Base-by-base conservation (phyloP, 2,888 invertebrate genomes). In the Resseliella maxima region DNA sequence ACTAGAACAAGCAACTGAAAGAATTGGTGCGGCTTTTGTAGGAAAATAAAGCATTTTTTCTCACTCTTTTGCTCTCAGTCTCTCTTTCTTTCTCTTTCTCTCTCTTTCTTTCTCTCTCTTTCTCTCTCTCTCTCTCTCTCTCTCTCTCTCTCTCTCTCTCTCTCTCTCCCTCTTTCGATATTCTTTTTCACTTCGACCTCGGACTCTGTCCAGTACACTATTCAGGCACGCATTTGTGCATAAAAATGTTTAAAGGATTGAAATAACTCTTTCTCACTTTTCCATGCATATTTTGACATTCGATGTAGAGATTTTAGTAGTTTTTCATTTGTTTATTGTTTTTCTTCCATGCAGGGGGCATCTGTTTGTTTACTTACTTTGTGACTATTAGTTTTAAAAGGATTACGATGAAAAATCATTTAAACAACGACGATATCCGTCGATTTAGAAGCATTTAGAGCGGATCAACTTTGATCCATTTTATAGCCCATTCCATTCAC, bases 301-400 rank as follows among this genome's bases (percentile, higher is more conserved):
- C 24, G 24, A 10, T 83, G 83, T 10, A 38, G 8, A 38, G 83
- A 83, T 36, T 83, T 36, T 83, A n/a, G n/a, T 83, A 83, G 38
- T 38, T 83, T 36, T n/a, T n/a, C n/a, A n/a, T n/a, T 83, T 83
- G 83, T 83, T 83, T 83, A 83, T 83, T 83, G 38, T 83, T 83
- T 38, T 83, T 72, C 15, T 83, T 72, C 31, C n/a, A 36, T 8
- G 81, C 81, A 3, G 18, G 10, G n/a, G 36, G 36, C 36, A 1
- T 2, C 12, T 38, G 38, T 83, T 83, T 83, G 38, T 83, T 83
- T 83, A 83, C 38, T 21, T 83, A 83, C 38, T 83, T 83, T 83
- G 36, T 83, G 38, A 83, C 83, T 38, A 83, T 83, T 83, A 83
- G 83, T 83, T 83, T n/a, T 83, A 83, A 83, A 27, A 36, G 38